phyloP scores from a whole-genome alignment of 2,113 vertebrate species.

The Rhineura floridana region DNA sequence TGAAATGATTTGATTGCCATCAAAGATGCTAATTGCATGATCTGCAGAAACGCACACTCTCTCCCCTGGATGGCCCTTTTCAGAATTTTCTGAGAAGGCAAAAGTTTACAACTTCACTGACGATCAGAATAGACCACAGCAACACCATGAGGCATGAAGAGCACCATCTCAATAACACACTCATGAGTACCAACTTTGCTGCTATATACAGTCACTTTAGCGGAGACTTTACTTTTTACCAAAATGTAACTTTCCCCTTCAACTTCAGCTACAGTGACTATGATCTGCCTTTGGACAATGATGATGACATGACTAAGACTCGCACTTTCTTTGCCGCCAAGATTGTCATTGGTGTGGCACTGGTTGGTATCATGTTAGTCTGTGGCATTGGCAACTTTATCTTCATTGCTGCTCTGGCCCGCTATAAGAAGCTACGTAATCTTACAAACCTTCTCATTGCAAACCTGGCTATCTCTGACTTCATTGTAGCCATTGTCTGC shows the following conservation, averaged over 20 bases:
- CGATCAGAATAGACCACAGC: background rate
- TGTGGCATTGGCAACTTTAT: slow-evolving; percentile 91
- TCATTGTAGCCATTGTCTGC: slow-evolving; percentile 93
- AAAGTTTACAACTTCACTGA: background rate
- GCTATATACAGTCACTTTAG: slow-evolving; percentile 64
- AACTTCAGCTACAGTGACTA: slow-evolving; percentile 86
- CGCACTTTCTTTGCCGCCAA: slow-evolving; percentile 89
- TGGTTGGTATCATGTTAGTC: slow-evolving; percentile 91
- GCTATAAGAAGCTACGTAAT: slow-evolving; percentile 94
- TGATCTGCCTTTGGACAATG: slow-evolving; percentile 82
- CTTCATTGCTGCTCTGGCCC: slow-evolving; percentile 87
- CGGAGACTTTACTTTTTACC: slow-evolving; percentile 56
- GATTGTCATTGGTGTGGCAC: slow-evolving; percentile 85
- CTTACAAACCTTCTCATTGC: slow-evolving; percentile 96
- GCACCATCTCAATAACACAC: slow-evolving; percentile 37
- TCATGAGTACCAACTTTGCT: slow-evolving; percentile 67
- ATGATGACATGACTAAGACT: slow-evolving; percentile 89
- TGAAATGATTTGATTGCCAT: slow-evolving; percentile 27
- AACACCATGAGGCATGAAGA: slow-evolving; percentile 65
- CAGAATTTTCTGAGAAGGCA: background rate
- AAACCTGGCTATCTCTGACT: slow-evolving; percentile 95
- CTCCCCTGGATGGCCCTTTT: fast-evolving
- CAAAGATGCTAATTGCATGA: background rate
- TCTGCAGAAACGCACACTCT: slow-evolving; percentile 24
- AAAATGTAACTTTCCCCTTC: slow-evolving; percentile 72